Base-by-base conservation (phyloP, 2,797 vertebrate genomes). In the Thripadectes ignobilis region DNA sequence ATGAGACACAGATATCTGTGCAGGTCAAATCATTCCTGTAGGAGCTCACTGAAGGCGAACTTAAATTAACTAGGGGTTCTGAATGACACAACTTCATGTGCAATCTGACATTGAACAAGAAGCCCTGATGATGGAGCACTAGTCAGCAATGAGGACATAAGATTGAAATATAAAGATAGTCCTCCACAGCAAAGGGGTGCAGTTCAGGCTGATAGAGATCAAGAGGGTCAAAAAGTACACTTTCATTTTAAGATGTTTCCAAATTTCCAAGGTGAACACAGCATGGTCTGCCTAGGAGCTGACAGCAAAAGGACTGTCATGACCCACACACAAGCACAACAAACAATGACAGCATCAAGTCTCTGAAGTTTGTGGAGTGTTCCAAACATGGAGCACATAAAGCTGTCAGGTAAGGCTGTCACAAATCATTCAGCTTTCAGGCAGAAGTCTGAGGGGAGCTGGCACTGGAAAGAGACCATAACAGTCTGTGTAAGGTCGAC, bases 211-310 rank as follows among this genome's bases (percentile, higher is more conserved):
- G 29, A 27, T 29, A 0, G 1, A 65, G 58, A 65, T 49, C 21
- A 58, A 66, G 30, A 46, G 38, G 20, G n/a, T 27, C 1, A 12
- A 39, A 32, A 36, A 57, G 29, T 39, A 69, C 9, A 29, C n/a
- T 76, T 79, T 43, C 41, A 27, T 63, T 92, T 80, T n/a, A 78
- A 86, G 39, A 43, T 2, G 0, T 48, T 26, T 48, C 19, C 41
- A 38, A 4, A 66, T 76, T 89, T 85, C 57, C 59, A 38, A 55
- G 62, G 32, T 41, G 46, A 87, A 21, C 22, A 34, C 39, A 48
- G 43, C 4, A 18, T 0, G 0, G 30, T 39, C 39, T 78, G 66
- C 38, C 23, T 15, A 7, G 32, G 67, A 89, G 38, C 30, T 91
- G 55, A 63, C 52, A 92, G 52, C n/a, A 52, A 26, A 29, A 48